Conservation (phyloP, 2,797 vertebrate genomes). For the Danio choprae region DNA sequence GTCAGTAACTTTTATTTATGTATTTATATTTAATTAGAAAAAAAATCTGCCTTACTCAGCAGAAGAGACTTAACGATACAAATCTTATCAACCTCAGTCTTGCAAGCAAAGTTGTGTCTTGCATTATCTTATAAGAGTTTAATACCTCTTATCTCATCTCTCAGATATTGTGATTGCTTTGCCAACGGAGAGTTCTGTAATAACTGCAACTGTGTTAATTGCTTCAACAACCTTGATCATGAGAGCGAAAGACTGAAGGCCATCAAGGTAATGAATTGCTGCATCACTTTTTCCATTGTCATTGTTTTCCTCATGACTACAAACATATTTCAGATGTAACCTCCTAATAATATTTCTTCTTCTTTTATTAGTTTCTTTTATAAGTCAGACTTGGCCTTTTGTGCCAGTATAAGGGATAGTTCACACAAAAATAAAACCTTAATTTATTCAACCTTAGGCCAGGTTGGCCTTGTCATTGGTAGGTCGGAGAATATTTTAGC, state of each 20-base stretch:
- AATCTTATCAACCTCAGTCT: not conserved
- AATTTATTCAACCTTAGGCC: too few species aligned
- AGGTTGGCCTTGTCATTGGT: too few species aligned
- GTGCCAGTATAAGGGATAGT: too few species aligned
- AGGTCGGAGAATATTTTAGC: too few species aligned
- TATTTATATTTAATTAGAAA: not conserved
- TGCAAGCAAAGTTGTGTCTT: not conserved
- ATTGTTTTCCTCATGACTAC: not conserved
- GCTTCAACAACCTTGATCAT: slow-evolving; percentile 98
- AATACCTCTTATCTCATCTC: slow-evolving; percentile 45
- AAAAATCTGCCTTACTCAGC: not conserved
- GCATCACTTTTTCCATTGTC: not conserved
- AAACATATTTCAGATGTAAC: not conserved
- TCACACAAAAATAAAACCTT: too few species aligned
- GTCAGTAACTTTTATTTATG: too few species aligned
- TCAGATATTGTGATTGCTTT: slow-evolving; percentile 98
- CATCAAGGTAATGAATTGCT: slow-evolving; percentile 86
- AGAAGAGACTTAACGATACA: not conserved
- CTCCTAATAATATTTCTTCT: too few species aligned
- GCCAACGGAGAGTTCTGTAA: slow-evolving; percentile 99
- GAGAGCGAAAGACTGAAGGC: slow-evolving; percentile 97
- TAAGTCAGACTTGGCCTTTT: too few species aligned
- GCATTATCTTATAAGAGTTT: not conserved
- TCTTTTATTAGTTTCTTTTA: too few species aligned
- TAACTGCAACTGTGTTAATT: slow-evolving; percentile 99